Evolutionary conservation across 1,140 invertebrate species (phyloP), one percentile per base, ranked within the genome.

Genomic region (Drosophila cardini): DNA sequence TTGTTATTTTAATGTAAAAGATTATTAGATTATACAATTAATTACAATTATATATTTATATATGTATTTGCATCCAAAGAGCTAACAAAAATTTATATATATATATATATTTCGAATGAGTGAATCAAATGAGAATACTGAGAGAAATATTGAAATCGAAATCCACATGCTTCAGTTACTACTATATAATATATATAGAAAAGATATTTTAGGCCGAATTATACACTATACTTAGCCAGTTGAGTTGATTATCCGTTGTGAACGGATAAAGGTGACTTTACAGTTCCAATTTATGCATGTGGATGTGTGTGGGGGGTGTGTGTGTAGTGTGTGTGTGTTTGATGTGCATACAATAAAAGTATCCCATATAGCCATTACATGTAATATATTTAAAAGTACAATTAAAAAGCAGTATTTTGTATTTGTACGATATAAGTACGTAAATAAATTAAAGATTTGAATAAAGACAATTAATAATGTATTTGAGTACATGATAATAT

Each of bases 401-500:
- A 40, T 78, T 78, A 69, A 69, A 50, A 80, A 80, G 75, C 64
- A 78, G 52, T 83, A 83, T 83, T 26, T 55, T 38, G 52, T 55
- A 82, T 75, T 71, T 86, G 71, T 61, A 73, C 64, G 64, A 32
- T 63, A 57, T 72, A 60, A 68, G 64, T 69, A 73, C 71, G 64
- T 72, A 60, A 68, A 73, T 73, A 73, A 73, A 69, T 73, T 69
- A 73, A 69, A 73, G 48, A 45, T 55, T 73, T 48, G 48, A 69
- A 69, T 73, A 61, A 61, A 55, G 71, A 69, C 48, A 73, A 42
- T 60, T 71, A 68, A 61, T 73, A 48, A 73, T 75, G 58, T 80
- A 61, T 81, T 85, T 75, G 78, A 81, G 78, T 85, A 84, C 82
- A 71, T 85, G 82, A 72, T 79, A 78, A 78, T 76, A 68, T 80